Base-by-base conservation (phyloP, 2,797 vertebrate genomes). In the Pelochelys cantorii region DNA sequence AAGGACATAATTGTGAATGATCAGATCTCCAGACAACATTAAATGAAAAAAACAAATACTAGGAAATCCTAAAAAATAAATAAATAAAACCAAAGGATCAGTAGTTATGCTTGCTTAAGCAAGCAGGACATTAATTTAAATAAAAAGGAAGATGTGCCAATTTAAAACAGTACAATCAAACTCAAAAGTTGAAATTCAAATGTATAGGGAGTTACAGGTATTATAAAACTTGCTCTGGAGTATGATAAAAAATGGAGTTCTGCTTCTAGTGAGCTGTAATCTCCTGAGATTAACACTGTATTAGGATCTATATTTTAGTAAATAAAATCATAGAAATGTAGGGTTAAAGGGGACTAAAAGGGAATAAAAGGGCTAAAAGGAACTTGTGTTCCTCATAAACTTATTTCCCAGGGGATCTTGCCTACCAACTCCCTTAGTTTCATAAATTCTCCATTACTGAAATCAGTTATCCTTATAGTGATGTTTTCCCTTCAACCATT, bases 251-350 rank as follows among this genome's bases (percentile, higher is more conserved):
- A 71, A 15, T 83, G 4, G 11, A 3, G 54, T 86, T 91, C 27
- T 89, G 89, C 20, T 14, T 34, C 59, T 31, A 88, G 65, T 29
- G 57, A 79, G 25, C 5, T 65, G 31, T 79, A 31, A 57, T 42
- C 79, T 3, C 37, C 86, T 74, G 68, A 83, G 25, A 88, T 1
- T 55, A 90, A 81, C 25, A 54, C 7, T 53, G 4, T 62, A 3
- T 11, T 90, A 48, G 60, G 74, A 71, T 82, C 88, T 85, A 42
- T 79, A 12, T 79, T 85, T 93, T 48, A 87, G 12, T 11, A 88
- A 96, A 90, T 23, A 85, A 59, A 87, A 88, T 92, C 81, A 27
- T 48, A 88, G 2, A 93, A 87, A 84, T 77, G 29, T 81, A 5
- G 53, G 29, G 84, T 71, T 15, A 68, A 83, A 88, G 65, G 71